Base-by-base conservation (phyloP, 2,113 vertebrate species). In the Symphodus melops region DNA sequence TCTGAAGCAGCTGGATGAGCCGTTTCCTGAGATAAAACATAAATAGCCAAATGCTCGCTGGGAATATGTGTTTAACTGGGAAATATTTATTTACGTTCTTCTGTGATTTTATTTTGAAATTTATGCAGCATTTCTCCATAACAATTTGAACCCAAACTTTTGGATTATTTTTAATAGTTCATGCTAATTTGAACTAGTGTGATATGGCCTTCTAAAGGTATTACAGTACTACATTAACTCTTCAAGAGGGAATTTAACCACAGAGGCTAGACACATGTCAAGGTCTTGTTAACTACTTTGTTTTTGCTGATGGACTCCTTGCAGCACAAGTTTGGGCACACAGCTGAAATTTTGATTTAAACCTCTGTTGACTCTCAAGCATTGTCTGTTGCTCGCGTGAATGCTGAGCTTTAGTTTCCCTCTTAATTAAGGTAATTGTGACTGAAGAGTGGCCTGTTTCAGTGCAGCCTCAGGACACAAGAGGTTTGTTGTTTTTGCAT, bases 401-500 rank as follows among this genome's bases (percentile, higher is more conserved):
- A 83, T 73, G 91, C 87, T 89, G 88, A 91, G 90, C 84, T 85
- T 86, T 77, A 84, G 63, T 82, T 92, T 90, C 88, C 77, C 80
- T 75, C 64, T 85, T 89, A 89, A 91, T 94, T 92, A 94, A 88
- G 87, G 81, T 93, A 92, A 94, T 91, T 80, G 73, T 92, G 92
- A 94, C 82, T 88, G 93, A 94, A 88, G 90, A 90, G 72, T 78
- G 89, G 90, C 85, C 89, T 85, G 89, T 89, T 91, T 90, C 77
- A 59, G 68, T 75, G 57, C 21, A 80, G 88, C 94, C 93, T 86
- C 51, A 33, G 83, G 94, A 91, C 83, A 79, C 0, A 83, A 88
- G 82, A 78, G 68, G 49, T 83, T 83, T 81, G 46, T 48, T 81
- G 79, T 88, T 94, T 91, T 72, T 92, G 90, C 92, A 86, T 67